These are phyloP conservation scores for Herpetotheres cachinnans DNA, from an alignment of 2,113 vertebrate genomes.

Conservation along the genomic window DNA sequence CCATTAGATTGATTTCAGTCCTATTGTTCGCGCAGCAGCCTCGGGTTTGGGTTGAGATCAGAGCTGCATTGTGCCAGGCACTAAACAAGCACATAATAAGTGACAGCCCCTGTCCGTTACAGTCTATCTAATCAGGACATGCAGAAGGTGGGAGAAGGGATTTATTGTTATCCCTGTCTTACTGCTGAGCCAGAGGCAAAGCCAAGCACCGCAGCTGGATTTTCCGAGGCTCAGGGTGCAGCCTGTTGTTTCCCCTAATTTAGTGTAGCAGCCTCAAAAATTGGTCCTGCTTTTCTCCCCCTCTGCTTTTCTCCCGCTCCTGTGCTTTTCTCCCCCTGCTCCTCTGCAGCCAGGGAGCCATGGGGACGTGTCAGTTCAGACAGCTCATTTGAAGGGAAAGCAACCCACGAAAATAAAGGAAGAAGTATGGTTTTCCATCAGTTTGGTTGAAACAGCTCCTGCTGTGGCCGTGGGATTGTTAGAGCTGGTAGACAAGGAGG, in stretches of 20 bases:
- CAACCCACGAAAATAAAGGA: neutral
- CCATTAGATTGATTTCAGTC: neutral
- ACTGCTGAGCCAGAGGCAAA: slow-evolving; percentile 18
- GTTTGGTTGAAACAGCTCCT: neutral
- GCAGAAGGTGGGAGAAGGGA: slow-evolving; percentile 42
- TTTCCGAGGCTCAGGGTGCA: neutral
- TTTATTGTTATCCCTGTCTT: slow-evolving; percentile 18
- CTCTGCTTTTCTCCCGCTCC: neutral
- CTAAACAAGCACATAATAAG: neutral
- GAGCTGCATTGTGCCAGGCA: neutral
- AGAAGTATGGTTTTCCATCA: neutral
- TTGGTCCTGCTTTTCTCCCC: neutral
- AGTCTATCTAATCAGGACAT: neutral
- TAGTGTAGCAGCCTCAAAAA: neutral
- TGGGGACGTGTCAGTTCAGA: neutral
- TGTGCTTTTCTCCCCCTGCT: neutral
- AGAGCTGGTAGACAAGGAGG: neutral
- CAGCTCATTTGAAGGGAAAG: neutral
- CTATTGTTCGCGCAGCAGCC: neutral
- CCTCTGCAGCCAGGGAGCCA: neutral
- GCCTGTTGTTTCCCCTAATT: neutral
- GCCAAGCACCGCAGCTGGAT: neutral
- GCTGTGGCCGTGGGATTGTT: neutral
- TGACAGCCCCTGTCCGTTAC: neutral
- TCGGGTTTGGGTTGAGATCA: neutral